Evolutionary conservation across 2,888 invertebrate genomes (phyloP), one percentile per base, ranked within the genome.

Genomic region (Gryllus longicercus): DNA sequence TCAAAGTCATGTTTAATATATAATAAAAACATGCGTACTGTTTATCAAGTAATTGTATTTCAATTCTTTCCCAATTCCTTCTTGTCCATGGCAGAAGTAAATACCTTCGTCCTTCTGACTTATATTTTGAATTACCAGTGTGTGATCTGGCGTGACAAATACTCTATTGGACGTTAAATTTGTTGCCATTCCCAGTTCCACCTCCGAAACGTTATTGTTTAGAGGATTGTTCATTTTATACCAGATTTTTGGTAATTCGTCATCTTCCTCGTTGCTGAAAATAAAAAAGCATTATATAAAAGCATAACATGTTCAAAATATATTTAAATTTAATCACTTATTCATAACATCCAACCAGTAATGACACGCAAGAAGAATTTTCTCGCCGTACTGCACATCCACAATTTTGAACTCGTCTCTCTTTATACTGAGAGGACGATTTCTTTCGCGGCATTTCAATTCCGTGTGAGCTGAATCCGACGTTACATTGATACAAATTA

Each of bases 211-310:
- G 16, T 63, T n/a, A 4, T 63, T n/a, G 16, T 14, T 18, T 14
- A 63, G 63, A 5, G n/a, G 14, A n/a, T 63, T 63, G 4, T 14
- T 14, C n/a, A n/a, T n/a, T n/a, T 63, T 63, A 77, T 87, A 89
- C 90, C 90, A 90, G 79, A 89, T 86, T 85, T 87, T 89, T 3
- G 89, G 86, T 76, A 86, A 85, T 10, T 84, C 84, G 82, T 88
- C 87, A 81, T 87, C 87, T 50, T 84, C 84, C 83, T 89, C 88
- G 49, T 86, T 85, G 82, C 88, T 86, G 81, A 63, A 63, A 63
- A 38, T 38, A 8, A 8, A 5, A 5, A 38, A 38, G 38, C 8
- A 38, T 0, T 38, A 38, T 5, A 38, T 38, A 38, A 38, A 38
- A 38, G 38, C 38, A 38, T 38, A 38, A 38, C 5, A 38, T 38